These are phyloP conservation scores for Cryptosula pallasiana DNA, from an alignment of 2,888 invertebrate genomes.

Conservation along the genomic window DNA sequence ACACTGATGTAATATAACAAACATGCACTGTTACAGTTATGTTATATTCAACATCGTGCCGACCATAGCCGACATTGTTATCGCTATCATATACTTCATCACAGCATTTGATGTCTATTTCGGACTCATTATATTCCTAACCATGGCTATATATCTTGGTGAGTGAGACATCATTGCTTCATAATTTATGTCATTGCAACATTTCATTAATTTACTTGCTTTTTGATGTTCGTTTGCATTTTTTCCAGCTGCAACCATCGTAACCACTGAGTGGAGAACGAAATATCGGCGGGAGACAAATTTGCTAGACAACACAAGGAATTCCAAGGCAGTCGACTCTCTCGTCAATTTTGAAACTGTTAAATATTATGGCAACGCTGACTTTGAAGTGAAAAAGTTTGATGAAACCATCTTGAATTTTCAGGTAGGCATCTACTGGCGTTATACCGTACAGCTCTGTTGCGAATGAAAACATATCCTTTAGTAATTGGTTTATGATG, in stretches of 20 bases:
- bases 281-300: slow-evolving; percentile 92
- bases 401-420: slow-evolving; percentile 75
- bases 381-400: slow-evolving; percentile 82
- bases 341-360: slow-evolving; percentile 94
- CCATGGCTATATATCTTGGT: slow-evolving; percentile 90
- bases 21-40: slow-evolving; percentile 44
- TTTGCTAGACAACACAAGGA: slow-evolving; percentile 82
- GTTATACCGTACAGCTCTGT: no score
- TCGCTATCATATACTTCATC: slow-evolving; percentile 85
- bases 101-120: slow-evolving; percentile 86
- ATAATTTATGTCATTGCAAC: no score
- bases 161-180: no score
- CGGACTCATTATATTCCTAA: slow-evolving; percentile 85
- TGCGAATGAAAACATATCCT: neutral
- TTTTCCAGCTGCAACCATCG: slow-evolving; percentile 79
- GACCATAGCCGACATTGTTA: slow-evolving; percentile 82
- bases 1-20: neutral
- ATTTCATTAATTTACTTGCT: no score
- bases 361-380: slow-evolving; percentile 92
- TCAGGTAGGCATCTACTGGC: slow-evolving; percentile 68
- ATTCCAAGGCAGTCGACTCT: slow-evolving; percentile 89
- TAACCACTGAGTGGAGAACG: slow-evolving; percentile 95
- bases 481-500: neutral
- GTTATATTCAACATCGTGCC: slow-evolving; percentile 89
- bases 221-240: no score